Evolutionary conservation across 2,888 invertebrate species (phyloP), one percentile per base, ranked within the genome.

Genomic region (Andrena camellia): DNA sequence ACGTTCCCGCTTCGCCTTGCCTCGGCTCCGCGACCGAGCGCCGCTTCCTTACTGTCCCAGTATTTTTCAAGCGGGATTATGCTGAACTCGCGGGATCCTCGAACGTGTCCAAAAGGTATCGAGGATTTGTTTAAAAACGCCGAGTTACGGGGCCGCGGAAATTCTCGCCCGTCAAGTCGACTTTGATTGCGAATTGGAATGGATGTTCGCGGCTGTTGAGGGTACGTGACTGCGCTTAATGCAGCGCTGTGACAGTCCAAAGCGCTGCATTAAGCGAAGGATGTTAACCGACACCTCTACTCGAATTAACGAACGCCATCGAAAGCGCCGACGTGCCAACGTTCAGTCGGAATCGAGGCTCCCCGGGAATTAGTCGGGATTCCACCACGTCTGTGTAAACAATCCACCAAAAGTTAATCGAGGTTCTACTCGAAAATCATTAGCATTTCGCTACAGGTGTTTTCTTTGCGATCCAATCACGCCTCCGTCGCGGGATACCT

Each of bases 1-100:
- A 70, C 82, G 82, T 81, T 62, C 17, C 35, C 48, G 26, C 69
- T 29, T 70, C 68, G 20, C 59, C 35, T 52, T 64, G 29, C 17
- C n/a, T 20, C 35, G 26, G 10, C 66, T 60, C 20, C 23, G 60
- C 54, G 54, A 13, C 17, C 29, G 23, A 52, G 48, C 48, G n/a
- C 26, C 26, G 20, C 59, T 63, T 20, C 17, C 72, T 13, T 26
- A 20, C 29, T 29, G 35, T 20, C 50, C 23, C 42, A 67, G 20
- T 73, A 78, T 83, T 81, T 76, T 72, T 81, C 68, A 59, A 35
- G 13, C 29, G 13, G 70, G 70, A 79, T 79, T 74, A 74, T 35
- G n/a, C 64, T 20, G 33, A 70, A 48, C 33, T 23, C 62, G 48
- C 31, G 31, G 5, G 75, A 59, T 54, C 50, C 35, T 42, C 50